Percentiles rank a stretch among this genome's conserved stretches.
Conservation (phyloP, 2,888 invertebrate genomes). For the Meganola albula region DNA sequence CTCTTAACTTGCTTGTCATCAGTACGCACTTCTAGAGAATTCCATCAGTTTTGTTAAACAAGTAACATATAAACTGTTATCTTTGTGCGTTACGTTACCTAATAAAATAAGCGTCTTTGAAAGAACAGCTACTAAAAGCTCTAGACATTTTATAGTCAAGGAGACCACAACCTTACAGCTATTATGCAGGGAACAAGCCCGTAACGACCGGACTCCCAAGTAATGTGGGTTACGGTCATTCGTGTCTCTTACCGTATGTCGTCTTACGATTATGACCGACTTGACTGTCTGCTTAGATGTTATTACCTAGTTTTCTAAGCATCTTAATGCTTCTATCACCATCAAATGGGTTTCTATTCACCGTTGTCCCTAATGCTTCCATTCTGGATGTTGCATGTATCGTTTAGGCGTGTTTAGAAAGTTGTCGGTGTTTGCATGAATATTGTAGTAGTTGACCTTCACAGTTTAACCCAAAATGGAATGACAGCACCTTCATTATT, state of each 20-base stretch:
- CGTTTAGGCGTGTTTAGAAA: constrained; percentile 21
- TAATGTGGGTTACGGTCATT: constrained; percentile 48
- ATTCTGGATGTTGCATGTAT: constrained; percentile 38
- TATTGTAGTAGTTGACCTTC: constrained; percentile 15
- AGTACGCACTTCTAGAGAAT: too few species aligned
- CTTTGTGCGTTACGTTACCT: constrained; percentile 6
- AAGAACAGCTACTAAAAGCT: constrained; percentile 22
- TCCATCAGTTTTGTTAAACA: too few species aligned
- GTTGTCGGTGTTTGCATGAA: constrained; percentile 29
- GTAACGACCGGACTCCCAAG: constrained; percentile 50
- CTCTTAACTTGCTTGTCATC: too few species aligned
- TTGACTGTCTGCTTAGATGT: constrained; percentile 50
- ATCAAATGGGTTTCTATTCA: constrained; percentile 30
- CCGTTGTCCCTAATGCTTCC: constrained; percentile 31
- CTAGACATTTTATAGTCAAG: constrained; percentile 31
- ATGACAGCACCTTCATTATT: neutral
- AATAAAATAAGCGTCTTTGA: constrained; percentile 20
- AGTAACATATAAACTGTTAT: constrained; percentile 15
- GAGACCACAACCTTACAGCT: constrained; percentile 46
- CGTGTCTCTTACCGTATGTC: constrained; percentile 42
- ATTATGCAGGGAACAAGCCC: constrained; percentile 47
- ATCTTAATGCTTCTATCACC: constrained; percentile 43
- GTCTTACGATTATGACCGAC: constrained; percentile 51
- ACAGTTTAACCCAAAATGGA: neutral
- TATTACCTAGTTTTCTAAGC: constrained; percentile 32